These are phyloP conservation scores for Drosophila mettleri DNA, from an alignment of 2,888 invertebrate species.

Conservation along the genomic window DNA sequence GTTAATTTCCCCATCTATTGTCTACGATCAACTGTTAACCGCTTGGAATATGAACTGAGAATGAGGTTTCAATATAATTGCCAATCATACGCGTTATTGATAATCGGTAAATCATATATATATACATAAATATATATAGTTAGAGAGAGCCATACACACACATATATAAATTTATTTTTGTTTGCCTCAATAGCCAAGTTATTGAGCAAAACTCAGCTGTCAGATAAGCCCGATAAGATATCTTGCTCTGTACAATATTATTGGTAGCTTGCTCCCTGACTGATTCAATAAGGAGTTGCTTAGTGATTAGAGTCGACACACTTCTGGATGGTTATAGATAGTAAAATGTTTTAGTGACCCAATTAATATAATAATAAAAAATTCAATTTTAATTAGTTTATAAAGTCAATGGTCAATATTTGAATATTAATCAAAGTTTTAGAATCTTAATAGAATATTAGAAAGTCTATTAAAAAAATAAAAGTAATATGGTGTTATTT, in stretches of 20 bases:
- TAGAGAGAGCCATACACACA: not conserved
- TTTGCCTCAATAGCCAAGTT: too few species aligned
- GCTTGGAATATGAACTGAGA: slow-evolving; percentile 23
- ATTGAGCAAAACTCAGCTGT: slow-evolving; percentile 11
- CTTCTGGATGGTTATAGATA: not conserved
- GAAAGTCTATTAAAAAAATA: not conserved
- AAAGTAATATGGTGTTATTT: not conserved
- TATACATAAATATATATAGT: not conserved
- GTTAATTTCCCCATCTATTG: slow-evolving; percentile 32
- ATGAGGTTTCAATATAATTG: slow-evolving; percentile 40
- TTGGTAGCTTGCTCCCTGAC: not conserved
- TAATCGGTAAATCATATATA: slow-evolving; percentile 35
- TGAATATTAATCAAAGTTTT: not conserved
- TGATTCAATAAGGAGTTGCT: not conserved
- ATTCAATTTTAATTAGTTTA: not conserved
- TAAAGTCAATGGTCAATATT: not conserved
- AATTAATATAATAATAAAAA: not conserved
- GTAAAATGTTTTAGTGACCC: not conserved
- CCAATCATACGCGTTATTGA: slow-evolving; percentile 37
- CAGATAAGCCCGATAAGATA: slow-evolving; percentile 57
- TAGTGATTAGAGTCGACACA: not conserved
- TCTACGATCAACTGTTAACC: slow-evolving; percentile 8
- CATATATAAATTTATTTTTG: not conserved
- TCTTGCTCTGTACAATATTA: slow-evolving; percentile 8
- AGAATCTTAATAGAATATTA: too few species aligned